Evolutionary conservation across 2,113 vertebrate genomes (phyloP).

Genomic region (Solenodon paradoxus): DNA sequence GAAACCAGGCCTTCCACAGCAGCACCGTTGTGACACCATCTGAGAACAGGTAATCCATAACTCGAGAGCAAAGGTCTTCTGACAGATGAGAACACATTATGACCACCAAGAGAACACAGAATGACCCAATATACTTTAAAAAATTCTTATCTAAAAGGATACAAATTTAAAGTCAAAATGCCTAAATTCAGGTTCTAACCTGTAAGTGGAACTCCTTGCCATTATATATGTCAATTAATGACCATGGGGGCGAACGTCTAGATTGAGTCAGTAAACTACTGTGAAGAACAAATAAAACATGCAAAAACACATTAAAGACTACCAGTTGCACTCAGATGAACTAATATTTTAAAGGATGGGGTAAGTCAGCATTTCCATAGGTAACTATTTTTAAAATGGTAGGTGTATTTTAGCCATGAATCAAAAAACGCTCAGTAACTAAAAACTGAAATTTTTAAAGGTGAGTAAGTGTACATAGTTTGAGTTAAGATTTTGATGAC

Average conservation of each 20-base stretch:
- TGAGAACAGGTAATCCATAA: neutral
- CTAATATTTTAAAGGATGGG: neutral
- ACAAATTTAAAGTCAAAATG: conserved; percentile 4
- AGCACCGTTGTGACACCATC: neutral
- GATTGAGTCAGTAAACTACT: neutral
- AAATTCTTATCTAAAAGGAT: neutral
- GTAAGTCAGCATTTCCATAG: neutral
- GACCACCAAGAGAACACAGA: neutral
- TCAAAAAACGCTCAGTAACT: neutral
- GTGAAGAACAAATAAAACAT: neutral
- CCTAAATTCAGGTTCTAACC: neutral
- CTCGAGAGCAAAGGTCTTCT: neutral
- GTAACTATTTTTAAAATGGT: neutral
- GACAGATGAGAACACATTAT: neutral
- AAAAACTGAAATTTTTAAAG: neutral
- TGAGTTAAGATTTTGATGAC: neutral
- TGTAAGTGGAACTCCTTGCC: neutral
- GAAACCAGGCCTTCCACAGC: neutral
- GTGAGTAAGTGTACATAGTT: neutral
- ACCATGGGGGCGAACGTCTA: neutral
- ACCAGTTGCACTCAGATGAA: neutral
- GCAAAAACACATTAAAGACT: neutral
- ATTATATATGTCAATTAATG: neutral
- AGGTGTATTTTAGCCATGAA: neutral
- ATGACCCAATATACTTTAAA: neutral